Conservation (phyloP, 2,113 vertebrate species). For the Junco hyemalis region DNA sequence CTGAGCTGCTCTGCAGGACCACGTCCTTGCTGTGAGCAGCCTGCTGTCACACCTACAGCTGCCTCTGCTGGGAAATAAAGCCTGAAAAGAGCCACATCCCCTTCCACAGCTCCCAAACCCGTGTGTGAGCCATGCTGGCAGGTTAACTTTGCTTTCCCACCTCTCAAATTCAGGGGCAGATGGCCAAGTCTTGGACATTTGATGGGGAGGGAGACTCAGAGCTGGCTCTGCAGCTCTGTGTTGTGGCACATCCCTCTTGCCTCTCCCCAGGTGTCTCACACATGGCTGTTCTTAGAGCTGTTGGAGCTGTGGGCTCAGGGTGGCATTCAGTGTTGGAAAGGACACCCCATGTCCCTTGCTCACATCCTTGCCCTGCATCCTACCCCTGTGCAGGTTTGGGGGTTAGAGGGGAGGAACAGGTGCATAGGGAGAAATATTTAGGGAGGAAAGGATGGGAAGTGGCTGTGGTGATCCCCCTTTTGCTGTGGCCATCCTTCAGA, state of each 20-base stretch:
- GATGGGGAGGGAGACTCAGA: neutral
- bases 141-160: neutral
- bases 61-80: neutral
- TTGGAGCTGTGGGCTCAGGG: neutral
- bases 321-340: neutral
- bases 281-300: neutral
- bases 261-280: neutral
- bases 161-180: neutral
- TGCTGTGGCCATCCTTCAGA: neutral
- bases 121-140: neutral
- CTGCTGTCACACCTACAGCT: neutral
- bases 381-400: neutral
- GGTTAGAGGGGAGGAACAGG: fast-evolving
- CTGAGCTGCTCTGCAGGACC: neutral
- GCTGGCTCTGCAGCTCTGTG: neutral
- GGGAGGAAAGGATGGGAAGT: neutral
- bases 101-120: neutral
- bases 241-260: neutral
- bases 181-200: neutral
- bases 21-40: neutral
- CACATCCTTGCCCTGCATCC: neutral
- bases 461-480: neutral
- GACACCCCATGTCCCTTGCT: neutral
- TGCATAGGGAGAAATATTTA: neutral
- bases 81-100: neutral